Conservation (phyloP, 53 echinoderm and acorn worm genomes). For the Holothuria leucospilota region DNA sequence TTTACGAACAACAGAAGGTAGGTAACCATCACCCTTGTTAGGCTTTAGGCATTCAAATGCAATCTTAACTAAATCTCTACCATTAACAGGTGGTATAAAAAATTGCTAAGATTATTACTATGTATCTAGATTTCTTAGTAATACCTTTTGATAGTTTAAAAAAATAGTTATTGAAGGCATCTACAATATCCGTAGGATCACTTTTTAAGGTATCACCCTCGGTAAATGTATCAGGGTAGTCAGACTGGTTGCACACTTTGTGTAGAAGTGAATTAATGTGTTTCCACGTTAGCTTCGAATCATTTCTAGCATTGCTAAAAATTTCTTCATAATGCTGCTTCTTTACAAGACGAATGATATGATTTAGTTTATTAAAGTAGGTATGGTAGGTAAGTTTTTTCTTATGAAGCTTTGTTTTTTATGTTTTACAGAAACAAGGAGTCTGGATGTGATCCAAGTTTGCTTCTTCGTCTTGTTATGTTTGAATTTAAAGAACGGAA, state of each 20-base stretch:
- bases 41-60: no score
- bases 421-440: no score
- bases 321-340: background rate
- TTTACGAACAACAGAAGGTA: no score
- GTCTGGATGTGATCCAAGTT: no score
- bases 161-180: background rate
- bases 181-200: no score
- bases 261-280: no score
- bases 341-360: no score
- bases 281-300: background rate
- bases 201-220: background rate
- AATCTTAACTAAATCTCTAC: background rate
- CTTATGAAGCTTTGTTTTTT: background rate
- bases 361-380: background rate
- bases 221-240: background rate
- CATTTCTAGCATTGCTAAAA: background rate
- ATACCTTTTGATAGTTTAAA: background rate
- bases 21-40: constrained; percentile 9
- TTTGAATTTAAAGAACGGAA: no score
- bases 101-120: no score
- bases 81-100: background rate
- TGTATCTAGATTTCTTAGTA: background rate
- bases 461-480: no score
- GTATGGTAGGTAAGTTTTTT: background rate
- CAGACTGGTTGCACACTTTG: no score